These are phyloP conservation scores for Actias luna DNA, from an alignment of 2,888 invertebrate genomes.

Conservation along the genomic window DNA sequence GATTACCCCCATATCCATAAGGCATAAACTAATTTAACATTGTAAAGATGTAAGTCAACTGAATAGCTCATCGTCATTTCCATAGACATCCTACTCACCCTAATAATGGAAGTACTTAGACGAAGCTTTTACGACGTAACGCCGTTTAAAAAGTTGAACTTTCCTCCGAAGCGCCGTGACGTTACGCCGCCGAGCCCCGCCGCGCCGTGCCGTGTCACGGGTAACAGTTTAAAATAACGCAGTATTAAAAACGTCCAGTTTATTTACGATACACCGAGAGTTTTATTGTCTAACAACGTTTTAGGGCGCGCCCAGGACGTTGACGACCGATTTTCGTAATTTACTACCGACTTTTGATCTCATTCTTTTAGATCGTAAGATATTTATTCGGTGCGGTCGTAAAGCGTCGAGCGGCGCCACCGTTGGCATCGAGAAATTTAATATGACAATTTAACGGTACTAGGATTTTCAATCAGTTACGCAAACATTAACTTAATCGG, in stretches of 20 bases:
- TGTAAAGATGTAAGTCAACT: too few species aligned
- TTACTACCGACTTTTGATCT: constrained; percentile 65
- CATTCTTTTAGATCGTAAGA: constrained; percentile 61
- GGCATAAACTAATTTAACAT: too few species aligned
- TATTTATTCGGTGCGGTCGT: constrained; percentile 49
- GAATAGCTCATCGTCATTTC: too few species aligned
- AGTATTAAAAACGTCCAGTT: constrained; percentile 68
- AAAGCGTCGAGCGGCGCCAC: constrained; percentile 29
- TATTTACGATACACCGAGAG: constrained; percentile 62
- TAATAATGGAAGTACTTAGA: constrained; percentile 6
- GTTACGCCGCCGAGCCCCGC: background rate
- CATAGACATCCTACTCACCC: too few species aligned
- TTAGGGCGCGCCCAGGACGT: constrained; percentile 56
- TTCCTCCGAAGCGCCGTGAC: constrained; percentile 32
- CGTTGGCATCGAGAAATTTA: constrained; percentile 12
- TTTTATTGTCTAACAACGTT: constrained; percentile 65
- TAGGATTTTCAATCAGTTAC: background rate
- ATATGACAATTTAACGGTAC: background rate
- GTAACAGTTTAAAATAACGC: constrained; percentile 75
- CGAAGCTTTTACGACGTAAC: constrained; percentile 45
- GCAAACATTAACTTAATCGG: background rate
- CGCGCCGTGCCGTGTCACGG: constrained; percentile 47
- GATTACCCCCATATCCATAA: too few species aligned
- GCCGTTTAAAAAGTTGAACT: constrained; percentile 51
- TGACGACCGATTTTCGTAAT: constrained; percentile 59